These are phyloP conservation scores for Bombus sibiricus DNA, from an alignment of 1,140 invertebrate genomes.

Conservation along the genomic window DNA sequence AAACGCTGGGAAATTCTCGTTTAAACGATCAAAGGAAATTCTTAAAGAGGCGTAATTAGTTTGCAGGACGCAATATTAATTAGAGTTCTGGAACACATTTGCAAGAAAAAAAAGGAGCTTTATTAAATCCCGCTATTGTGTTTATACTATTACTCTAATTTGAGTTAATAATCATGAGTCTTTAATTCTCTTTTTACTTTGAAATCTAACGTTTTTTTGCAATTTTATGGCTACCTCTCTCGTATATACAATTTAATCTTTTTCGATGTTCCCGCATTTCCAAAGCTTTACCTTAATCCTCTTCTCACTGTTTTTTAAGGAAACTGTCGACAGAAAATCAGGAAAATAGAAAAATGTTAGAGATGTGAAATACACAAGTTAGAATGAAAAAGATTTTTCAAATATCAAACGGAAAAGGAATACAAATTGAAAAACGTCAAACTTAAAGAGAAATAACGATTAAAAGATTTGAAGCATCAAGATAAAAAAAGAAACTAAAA, in stretches of 20 bases:
- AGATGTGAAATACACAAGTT: too few relatives aligned
- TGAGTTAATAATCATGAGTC: background rate
- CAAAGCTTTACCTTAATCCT: background rate
- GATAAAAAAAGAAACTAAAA: background rate
- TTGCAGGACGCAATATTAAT: background rate
- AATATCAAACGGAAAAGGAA: background rate
- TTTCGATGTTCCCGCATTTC: background rate
- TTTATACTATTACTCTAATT: background rate
- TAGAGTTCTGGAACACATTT: background rate
- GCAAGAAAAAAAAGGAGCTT: background rate
- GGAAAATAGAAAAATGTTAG: too few relatives aligned
- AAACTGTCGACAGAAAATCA: background rate
- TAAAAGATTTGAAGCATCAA: background rate
- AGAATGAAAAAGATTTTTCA: background rate
- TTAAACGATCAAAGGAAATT: slow-evolving; percentile 17
- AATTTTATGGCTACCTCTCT: background rate
- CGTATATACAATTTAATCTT: background rate
- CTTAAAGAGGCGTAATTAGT: background rate
- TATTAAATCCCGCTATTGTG: background rate
- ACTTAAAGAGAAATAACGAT: background rate
- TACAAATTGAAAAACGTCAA: background rate
- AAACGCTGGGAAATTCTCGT: background rate
- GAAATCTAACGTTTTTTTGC: too few relatives aligned
- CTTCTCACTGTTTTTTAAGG: background rate
- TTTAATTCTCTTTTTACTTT: background rate